Conservation (phyloP, 1,140 invertebrate genomes). For the Drosophila arizonae region DNA sequence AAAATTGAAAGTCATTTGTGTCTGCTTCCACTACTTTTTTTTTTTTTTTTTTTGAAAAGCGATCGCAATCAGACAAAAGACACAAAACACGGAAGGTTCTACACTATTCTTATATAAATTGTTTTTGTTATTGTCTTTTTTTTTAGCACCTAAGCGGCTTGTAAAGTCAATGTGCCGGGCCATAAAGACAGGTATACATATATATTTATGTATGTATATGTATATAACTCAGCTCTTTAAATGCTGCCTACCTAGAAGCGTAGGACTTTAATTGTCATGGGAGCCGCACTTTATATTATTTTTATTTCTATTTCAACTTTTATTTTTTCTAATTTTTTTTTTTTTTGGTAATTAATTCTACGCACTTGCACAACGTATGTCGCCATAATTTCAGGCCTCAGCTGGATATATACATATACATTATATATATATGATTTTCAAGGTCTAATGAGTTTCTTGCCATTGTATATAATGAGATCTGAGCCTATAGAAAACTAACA, state of each 20-base stretch:
- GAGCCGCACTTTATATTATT: conserved; percentile 58
- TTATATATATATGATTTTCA: conserved; percentile 55
- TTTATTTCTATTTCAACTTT: conserved; percentile 31
- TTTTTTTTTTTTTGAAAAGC: conserved; percentile 17
- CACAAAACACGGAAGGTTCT: conserved; percentile 17
- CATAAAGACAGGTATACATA: conserved; percentile 3
- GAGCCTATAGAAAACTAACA: conserved; percentile 28
- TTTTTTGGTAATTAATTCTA: conserved; percentile 72
- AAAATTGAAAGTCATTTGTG: conserved; percentile 73
- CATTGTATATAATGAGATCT: conserved; percentile 68
- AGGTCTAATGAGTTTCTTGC: conserved; percentile 79
- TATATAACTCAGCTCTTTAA: conserved; percentile 3
- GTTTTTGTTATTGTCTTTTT: neutral
- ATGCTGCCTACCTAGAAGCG: conserved; percentile 18
- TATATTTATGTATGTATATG: conserved; percentile 1
- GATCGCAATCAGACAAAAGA: conserved; percentile 41
- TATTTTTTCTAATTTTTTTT: conserved; percentile 27
- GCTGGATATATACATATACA: conserved; percentile 19
- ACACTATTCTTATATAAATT: neutral
- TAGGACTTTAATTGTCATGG: conserved; percentile 69
- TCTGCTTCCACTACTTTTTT: neutral
- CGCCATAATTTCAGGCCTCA: conserved; percentile 63
- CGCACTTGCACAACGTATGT: conserved; percentile 72
- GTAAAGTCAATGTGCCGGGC: conserved; percentile 66
- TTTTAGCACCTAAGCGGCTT: conserved; percentile 57